Evolutionary conservation across 1,140 invertebrate species (phyloP).

Genomic region (Aphis gossypii): DNA sequence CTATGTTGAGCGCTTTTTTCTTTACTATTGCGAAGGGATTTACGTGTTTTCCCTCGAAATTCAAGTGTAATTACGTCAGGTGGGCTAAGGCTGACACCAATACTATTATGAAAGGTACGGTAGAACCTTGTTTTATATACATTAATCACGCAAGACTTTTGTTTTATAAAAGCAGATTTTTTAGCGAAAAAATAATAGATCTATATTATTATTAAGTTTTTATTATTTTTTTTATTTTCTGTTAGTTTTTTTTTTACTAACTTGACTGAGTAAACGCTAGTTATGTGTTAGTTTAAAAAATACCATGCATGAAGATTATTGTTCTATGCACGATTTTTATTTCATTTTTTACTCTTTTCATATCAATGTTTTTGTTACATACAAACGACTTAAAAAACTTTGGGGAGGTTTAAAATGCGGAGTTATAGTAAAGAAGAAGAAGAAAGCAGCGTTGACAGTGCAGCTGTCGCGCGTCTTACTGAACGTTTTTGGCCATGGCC

Average conservation of each 20-base stretch:
- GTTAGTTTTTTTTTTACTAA: conserved; percentile 24
- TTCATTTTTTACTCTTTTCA: neutral
- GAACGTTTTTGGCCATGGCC: conserved; percentile 29
- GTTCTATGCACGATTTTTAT: conserved; percentile 45
- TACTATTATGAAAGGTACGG: conserved; percentile 49
- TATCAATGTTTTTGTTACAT: conserved; percentile 13
- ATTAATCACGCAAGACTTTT: conserved; percentile 57
- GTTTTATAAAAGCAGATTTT: conserved; percentile 44
- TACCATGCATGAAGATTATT: conserved; percentile 21
- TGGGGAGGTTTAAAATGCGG: neutral
- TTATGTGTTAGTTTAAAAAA: neutral
- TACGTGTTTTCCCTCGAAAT: conserved; percentile 22
- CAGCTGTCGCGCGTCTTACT: conserved; percentile 41
- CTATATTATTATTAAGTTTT: neutral
- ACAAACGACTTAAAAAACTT: conserved; percentile 31
- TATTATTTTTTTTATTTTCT: conserved; percentile 2
- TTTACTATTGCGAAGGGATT: conserved; percentile 9
- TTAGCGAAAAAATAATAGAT: conserved; percentile 41
- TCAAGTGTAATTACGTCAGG: conserved; percentile 57
- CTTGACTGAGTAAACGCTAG: conserved; percentile 20
- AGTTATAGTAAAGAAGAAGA: neutral
- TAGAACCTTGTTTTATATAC: conserved; percentile 50
- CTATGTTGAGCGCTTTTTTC: neutral
- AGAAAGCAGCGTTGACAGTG: conserved; percentile 19
- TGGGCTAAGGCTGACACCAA: conserved; percentile 53